Evolutionary conservation across 2,797 vertebrate genomes (phyloP).

Genomic region (Cryptoprocta ferox): DNA sequence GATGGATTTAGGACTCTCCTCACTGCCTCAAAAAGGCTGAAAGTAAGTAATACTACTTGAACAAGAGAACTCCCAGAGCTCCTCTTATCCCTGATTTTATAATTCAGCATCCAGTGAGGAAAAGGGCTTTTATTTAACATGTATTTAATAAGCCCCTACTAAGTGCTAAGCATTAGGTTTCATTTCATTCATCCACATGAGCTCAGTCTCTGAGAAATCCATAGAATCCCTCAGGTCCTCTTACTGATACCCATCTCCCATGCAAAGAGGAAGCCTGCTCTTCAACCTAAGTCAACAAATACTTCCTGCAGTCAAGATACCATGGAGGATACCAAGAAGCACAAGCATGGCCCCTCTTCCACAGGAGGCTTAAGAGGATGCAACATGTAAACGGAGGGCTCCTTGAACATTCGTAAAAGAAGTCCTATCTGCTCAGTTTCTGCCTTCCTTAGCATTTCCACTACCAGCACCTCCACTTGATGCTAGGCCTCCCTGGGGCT

Average conservation of each 20-base stretch:
- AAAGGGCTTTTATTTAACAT: not conserved
- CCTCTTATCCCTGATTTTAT: not conserved
- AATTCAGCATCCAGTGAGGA: not conserved
- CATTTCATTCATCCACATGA: not conserved
- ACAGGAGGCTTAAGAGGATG: not conserved
- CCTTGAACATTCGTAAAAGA: not conserved
- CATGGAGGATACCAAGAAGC: not conserved
- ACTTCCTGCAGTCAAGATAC: not conserved
- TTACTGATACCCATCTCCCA: not conserved
- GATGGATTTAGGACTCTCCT: not conserved
- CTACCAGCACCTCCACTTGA: not conserved
- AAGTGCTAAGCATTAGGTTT: not conserved
- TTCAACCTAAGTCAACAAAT: not conserved
- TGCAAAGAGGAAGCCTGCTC: not conserved
- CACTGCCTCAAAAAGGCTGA: not conserved
- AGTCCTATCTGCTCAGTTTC: not conserved
- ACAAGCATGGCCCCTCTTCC: not conserved
- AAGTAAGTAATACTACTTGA: not conserved
- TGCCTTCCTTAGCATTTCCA: not conserved
- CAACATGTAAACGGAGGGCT: not conserved
- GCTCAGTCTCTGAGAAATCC: not conserved
- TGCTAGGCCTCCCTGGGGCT: not conserved
- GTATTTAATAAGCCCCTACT: not conserved
- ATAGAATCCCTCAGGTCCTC: not conserved
- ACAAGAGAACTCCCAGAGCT: not conserved